Evolutionary conservation across 1,140 invertebrate species (phyloP).

Genomic region (Aphaenogaster floridana): DNA sequence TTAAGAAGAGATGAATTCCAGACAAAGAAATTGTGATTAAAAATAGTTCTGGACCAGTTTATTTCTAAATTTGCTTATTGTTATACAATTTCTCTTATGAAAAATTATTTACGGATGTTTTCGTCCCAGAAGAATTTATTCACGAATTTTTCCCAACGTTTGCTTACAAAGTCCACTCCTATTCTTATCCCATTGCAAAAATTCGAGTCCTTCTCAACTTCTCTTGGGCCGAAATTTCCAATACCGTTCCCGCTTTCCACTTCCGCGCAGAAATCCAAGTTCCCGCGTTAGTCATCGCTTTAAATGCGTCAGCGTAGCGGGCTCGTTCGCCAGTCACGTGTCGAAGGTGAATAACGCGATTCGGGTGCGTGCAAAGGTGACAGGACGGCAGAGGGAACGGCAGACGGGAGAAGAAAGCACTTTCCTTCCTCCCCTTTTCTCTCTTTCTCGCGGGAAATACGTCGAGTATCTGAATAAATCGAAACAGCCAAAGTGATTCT

Average conservation of each 20-base stretch:
- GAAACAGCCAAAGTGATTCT: conserved; percentile 86
- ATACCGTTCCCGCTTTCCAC: conserved; percentile 45
- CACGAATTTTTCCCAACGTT: background rate
- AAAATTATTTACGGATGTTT: background rate
- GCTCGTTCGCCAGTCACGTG: conserved; percentile 69
- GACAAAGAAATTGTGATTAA: background rate
- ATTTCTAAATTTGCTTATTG: background rate
- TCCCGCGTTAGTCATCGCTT: conserved; percentile 40
- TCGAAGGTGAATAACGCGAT: conserved; percentile 70
- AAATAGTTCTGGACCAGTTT: background rate
- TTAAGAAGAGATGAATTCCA: background rate
- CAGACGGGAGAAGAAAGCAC: background rate
- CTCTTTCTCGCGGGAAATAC: conserved; percentile 83
- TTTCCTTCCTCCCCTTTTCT: background rate
- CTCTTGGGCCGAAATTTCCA: conserved; percentile 29
- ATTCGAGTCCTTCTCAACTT: conserved; percentile 24
- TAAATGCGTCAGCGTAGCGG: conserved; percentile 60
- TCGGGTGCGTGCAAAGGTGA: conserved; percentile 54
- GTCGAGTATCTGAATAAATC: conserved; percentile 85
- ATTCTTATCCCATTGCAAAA: conserved; percentile 49
- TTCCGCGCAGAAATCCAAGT: conserved; percentile 52
- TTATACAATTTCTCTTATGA: background rate
- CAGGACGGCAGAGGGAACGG: conserved; percentile 16
- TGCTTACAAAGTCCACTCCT: conserved; percentile 1
- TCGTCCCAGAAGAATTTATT: background rate